Evolutionary conservation across 2,113 vertebrate genomes (phyloP).

Genomic region (Clupea harengus): DNA sequence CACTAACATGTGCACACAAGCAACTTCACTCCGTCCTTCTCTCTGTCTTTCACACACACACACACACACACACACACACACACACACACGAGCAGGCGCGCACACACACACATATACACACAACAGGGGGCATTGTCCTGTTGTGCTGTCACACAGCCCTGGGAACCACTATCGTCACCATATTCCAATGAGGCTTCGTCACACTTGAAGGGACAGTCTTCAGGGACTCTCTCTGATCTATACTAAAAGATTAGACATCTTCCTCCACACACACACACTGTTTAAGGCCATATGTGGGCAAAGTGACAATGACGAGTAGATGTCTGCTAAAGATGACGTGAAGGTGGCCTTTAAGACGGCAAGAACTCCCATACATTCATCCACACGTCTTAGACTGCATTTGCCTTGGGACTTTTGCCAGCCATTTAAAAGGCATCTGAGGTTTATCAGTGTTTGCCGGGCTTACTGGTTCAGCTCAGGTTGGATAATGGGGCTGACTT

Average conservation of each 20-base stretch:
- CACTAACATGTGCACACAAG: no score
- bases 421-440: background rate
- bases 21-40: no score
- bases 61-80: background rate
- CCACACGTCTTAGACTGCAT: background rate
- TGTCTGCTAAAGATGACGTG: background rate
- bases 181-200: background rate
- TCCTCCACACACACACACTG: background rate
- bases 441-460: background rate
- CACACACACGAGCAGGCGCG: background rate
- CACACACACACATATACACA: conserved; percentile 5
- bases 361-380: background rate
- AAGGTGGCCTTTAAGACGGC: background rate
- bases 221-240: background rate
- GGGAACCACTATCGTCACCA: conserved; percentile 28
- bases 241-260: background rate
- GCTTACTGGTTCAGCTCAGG: background rate
- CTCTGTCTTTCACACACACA: no score
- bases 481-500: background rate
- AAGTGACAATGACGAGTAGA: background rate
- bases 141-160: conserved; percentile 30
- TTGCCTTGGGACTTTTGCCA: background rate
- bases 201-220: background rate
- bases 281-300: background rate
- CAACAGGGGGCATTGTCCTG: conserved; percentile 36